phyloP scores from a whole-genome alignment of 2,113 vertebrate species.

The Bagarius yarrelli region DNA sequence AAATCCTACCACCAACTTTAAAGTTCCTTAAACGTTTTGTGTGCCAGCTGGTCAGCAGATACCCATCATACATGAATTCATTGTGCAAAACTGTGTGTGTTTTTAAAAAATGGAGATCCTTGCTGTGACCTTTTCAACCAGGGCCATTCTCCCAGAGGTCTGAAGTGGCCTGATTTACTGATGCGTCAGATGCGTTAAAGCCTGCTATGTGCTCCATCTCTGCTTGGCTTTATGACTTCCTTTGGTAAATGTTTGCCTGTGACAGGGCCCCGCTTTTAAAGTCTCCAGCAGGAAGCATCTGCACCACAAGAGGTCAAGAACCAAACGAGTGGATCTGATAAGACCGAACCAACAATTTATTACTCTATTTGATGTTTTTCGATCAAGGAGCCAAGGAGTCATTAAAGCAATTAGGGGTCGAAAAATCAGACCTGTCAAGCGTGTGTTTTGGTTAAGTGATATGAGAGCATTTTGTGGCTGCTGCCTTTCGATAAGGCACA shows the following conservation, averaged over 20 bases:
- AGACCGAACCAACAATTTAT: slow-evolving; percentile 45
- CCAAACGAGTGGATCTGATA: slow-evolving; percentile 51
- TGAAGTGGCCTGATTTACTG: slow-evolving; percentile 53
- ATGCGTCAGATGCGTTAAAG: slow-evolving; percentile 21
- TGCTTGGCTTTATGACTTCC: slow-evolving; percentile 50
- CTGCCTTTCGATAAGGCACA: slow-evolving; percentile 19
- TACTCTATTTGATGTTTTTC: slow-evolving; percentile 40
- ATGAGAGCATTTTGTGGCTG: slow-evolving; percentile 24
- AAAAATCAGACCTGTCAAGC: slow-evolving; percentile 21
- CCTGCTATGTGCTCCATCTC: slow-evolving; percentile 38
- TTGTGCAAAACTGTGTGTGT: slow-evolving; percentile 44
- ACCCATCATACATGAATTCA: slow-evolving; percentile 46
- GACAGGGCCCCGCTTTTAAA: slow-evolving; percentile 39
- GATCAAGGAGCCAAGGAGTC: slow-evolving; percentile 34
- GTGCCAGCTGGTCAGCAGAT: slow-evolving; percentile 30
- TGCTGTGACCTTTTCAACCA: slow-evolving; percentile 47
- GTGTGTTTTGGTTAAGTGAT: slow-evolving; percentile 22
- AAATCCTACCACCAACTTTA: slow-evolving; percentile 34
- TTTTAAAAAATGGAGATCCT: slow-evolving; percentile 43
- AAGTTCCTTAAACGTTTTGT: slow-evolving; percentile 34
- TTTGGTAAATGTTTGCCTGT: slow-evolving; percentile 54
- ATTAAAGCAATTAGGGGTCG: slow-evolving; percentile 44
- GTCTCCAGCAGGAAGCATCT: slow-evolving; percentile 46
- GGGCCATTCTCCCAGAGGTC: slow-evolving; percentile 34
- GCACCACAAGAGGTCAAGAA: slow-evolving; percentile 48